Evolutionary conservation across 2,113 vertebrate species (phyloP).

Genomic region (Poecilia latipinna): DNA sequence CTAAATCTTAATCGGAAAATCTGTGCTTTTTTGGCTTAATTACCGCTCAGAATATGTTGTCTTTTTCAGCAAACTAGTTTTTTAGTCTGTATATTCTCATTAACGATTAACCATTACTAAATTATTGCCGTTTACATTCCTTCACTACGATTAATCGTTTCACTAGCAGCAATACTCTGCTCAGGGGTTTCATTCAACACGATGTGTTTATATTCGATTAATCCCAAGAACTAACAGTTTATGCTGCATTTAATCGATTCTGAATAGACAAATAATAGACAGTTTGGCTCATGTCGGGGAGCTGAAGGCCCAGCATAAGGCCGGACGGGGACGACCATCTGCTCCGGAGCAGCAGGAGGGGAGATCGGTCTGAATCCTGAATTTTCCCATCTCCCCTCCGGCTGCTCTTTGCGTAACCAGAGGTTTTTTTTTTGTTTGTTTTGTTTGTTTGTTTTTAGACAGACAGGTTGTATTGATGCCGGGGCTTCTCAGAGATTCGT

Average conservation of each 20-base stretch:
- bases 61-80: too few relatives aligned
- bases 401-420: constrained; percentile 32
- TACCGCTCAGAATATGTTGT: too few relatives aligned
- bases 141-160: too few relatives aligned
- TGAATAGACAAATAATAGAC: not conserved
- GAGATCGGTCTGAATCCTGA: constrained; percentile 29
- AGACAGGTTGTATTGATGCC: constrained; percentile 27
- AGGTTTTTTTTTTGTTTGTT: not conserved
- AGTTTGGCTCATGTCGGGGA: not conserved
- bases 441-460: constrained; percentile 7
- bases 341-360: constrained; percentile 63
- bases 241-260: not conserved
- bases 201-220: not conserved
- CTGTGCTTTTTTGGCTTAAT: too few relatives aligned
- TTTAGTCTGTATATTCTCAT: too few relatives aligned
- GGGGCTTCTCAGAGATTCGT: constrained; percentile 27
- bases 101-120: too few relatives aligned
- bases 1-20: too few relatives aligned
- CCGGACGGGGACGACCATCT: constrained; percentile 64
- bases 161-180: too few relatives aligned
- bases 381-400: not conserved
- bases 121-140: too few relatives aligned
- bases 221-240: not conserved
- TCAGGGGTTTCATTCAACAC: not conserved
- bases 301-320: constrained; percentile 37